A percentile compares a stretch with the other conserved stretches of the same genome.
Conservation (phyloP, 2,797 vertebrate genomes). For the Trachops cirrhosus region DNA sequence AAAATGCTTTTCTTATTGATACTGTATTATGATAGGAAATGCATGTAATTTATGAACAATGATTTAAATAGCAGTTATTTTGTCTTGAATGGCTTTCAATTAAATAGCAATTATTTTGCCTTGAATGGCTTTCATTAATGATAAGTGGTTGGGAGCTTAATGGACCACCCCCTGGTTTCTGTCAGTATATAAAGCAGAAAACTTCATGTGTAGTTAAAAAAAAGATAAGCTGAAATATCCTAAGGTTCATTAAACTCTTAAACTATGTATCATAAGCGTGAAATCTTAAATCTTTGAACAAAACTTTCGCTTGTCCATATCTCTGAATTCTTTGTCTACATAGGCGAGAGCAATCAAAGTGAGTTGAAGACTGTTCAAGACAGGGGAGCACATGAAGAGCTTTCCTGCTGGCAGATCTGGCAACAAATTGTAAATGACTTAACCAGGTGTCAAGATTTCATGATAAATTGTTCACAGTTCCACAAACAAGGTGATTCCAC, state of each 20-base stretch:
- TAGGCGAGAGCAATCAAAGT: slow-evolving; percentile 34
- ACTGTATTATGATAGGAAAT: background rate
- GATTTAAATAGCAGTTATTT: background rate
- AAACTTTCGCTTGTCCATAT: background rate
- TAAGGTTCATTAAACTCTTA: background rate
- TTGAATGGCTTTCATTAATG: slow-evolving; percentile 10
- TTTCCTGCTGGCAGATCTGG: slow-evolving; percentile 63
- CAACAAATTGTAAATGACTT: slow-evolving; percentile 48
- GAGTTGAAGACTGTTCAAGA: slow-evolving; percentile 7
- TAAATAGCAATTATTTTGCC: background rate
- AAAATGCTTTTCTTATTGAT: background rate
- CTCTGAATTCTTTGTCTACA: slow-evolving; percentile 19
- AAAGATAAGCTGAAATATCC: background rate
- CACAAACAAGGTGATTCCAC: background rate
- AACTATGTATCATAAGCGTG: background rate
- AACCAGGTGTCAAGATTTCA: slow-evolving; percentile 2
- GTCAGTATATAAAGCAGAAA: background rate
- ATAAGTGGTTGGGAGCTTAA: background rate
- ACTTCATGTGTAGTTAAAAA: background rate
- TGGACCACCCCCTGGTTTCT: background rate
- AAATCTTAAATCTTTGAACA: background rate
- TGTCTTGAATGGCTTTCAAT: slow-evolving; percentile 25
- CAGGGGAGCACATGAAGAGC: slow-evolving; percentile 20
- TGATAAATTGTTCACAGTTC: background rate
- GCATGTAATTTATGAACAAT: background rate